Evolutionary conservation across 1,140 invertebrate genomes (phyloP).

Genomic region (Nylanderia fulva): DNA sequence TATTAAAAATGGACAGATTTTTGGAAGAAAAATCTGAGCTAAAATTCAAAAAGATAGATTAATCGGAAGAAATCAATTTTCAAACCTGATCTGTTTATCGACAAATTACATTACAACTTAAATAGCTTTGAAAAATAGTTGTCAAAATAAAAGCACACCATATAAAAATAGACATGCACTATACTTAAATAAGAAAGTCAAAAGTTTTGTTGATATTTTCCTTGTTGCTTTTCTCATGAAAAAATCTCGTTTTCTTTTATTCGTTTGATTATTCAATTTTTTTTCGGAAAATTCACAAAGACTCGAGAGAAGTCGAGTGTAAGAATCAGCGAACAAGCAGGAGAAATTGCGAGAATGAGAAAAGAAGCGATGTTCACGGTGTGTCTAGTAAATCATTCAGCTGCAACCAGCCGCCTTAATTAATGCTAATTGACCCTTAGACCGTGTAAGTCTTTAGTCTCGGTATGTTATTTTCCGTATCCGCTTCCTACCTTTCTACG

Average conservation of each 20-base stretch:
- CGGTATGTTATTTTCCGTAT: conserved; percentile 26
- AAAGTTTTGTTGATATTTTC: not conserved
- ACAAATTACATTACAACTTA: not conserved
- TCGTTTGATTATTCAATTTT: not conserved
- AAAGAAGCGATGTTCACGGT: conserved; percentile 31
- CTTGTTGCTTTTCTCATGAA: not conserved
- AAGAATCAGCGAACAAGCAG: conserved; percentile 11
- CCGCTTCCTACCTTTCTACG: conserved; percentile 17
- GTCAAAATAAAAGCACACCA: not conserved
- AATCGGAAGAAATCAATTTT: not conserved
- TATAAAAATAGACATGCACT: not conserved
- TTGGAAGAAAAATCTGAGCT: not conserved
- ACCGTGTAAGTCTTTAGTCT: conserved; percentile 39
- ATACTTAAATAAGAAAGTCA: not conserved
- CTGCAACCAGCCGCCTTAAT: conserved; percentile 71
- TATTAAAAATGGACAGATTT: not conserved
- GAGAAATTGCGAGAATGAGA: conserved; percentile 48
- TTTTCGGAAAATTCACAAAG: not conserved
- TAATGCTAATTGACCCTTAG: conserved; percentile 76
- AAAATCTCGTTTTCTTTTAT: not conserved
- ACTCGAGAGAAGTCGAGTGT: not conserved
- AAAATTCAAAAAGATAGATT: not conserved
- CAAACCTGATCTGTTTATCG: not conserved
- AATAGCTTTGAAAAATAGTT: conserved; percentile 6
- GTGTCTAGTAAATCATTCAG: conserved; percentile 77